Evolutionary conservation across 2,888 invertebrate genomes (phyloP).

Genomic region (Drymonia ruficornis): DNA sequence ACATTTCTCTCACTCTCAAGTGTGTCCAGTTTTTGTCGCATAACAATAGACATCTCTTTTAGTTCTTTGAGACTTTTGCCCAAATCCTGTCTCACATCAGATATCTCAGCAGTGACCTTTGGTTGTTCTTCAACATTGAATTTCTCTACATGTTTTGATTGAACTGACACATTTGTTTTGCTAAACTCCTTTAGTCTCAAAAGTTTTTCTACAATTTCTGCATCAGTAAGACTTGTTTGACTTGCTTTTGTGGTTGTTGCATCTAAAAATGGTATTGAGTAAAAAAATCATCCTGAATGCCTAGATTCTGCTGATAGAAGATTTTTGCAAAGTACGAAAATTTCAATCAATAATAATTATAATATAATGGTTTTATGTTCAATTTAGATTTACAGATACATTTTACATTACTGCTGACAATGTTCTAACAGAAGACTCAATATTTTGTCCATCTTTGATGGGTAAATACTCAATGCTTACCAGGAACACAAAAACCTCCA

Average conservation of each 20-base stretch:
- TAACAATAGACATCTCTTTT: constrained; percentile 68
- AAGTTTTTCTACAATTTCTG: constrained; percentile 50
- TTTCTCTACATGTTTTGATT: constrained; percentile 19
- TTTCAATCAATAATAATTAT: too few species aligned
- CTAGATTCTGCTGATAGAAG: not conserved
- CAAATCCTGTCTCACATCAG: constrained; percentile 39
- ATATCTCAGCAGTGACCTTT: constrained; percentile 12
- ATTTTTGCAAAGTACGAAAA: not conserved
- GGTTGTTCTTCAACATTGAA: constrained; percentile 12
- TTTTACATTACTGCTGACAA: too few species aligned
- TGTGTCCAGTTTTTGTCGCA: constrained; percentile 69
- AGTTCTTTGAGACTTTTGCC: constrained; percentile 68
- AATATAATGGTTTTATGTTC: too few species aligned
- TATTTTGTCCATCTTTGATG: not conserved
- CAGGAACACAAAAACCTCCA: constrained; percentile 55
- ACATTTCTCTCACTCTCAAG: constrained; percentile 72
- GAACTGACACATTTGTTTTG: constrained; percentile 26
- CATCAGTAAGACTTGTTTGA: constrained; percentile 34
- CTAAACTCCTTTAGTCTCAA: constrained; percentile 47
- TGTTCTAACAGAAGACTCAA: too few species aligned
- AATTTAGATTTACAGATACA: too few species aligned
- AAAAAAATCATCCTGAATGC: too few species aligned
- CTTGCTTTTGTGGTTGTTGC: constrained; percentile 9
- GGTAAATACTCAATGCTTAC: constrained; percentile 32
- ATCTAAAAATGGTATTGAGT: constrained; percentile 30